phyloP scores from a whole-genome alignment of 2,888 invertebrate genomes.

The Stenodema calcarata region DNA sequence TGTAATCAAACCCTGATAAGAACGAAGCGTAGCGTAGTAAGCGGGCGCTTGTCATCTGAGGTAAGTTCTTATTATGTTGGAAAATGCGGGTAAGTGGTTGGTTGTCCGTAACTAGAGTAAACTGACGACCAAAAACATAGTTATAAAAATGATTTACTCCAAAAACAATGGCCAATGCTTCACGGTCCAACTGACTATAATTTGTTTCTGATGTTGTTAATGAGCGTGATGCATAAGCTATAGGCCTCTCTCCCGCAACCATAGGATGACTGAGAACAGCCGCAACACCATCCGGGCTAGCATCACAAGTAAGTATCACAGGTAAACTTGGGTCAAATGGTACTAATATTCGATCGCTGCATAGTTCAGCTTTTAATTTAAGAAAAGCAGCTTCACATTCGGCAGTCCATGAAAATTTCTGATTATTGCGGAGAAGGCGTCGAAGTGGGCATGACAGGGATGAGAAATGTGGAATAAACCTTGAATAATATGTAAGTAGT shows the following conservation, averaged over 20 bases:
- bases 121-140: neutral
- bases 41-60: conserved; percentile 41
- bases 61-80: conserved; percentile 11
- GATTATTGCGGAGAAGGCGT: conserved; percentile 47
- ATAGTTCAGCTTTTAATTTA: conserved; percentile 55
- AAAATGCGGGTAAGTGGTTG: conserved; percentile 43
- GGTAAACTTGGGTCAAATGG: conserved; percentile 54
- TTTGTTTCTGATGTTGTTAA: conserved; percentile 59
- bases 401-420: conserved; percentile 52
- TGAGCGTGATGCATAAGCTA: conserved; percentile 55
- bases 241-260: conserved; percentile 45
- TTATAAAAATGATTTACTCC: neutral
- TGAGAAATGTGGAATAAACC: conserved; percentile 54
- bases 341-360: conserved; percentile 53
- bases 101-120: conserved; percentile 39
- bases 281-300: conserved; percentile 44
- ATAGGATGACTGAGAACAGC: conserved; percentile 47
- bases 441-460: conserved; percentile 51
- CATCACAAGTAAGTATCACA: conserved; percentile 54
- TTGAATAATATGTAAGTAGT: conserved; percentile 53
- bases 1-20: conserved; percentile 50
- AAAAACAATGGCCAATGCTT: conserved; percentile 48
- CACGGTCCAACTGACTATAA: conserved; percentile 53
- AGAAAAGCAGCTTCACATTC: conserved; percentile 54
- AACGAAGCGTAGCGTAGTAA: conserved; percentile 45